Conservation (phyloP, 1,140 invertebrate genomes). For the Heliconius hewitsoni region DNA sequence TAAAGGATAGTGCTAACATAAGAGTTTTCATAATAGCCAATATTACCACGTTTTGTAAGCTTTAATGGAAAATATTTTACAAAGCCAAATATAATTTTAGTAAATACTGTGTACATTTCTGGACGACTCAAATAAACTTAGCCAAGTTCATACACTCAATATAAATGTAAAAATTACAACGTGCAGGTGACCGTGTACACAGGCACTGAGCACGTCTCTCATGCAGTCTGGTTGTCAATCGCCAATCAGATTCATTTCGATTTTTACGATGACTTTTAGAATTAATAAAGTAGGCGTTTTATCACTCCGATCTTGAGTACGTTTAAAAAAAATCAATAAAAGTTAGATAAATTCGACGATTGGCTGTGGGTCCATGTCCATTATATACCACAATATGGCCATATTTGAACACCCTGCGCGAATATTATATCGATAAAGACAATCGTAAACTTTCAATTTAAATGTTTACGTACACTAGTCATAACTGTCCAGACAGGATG, state of each 20-base stretch:
- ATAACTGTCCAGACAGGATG: slow-evolving; percentile 18
- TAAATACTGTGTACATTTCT: background rate
- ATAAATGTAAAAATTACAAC: background rate
- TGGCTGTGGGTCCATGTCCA: slow-evolving; percentile 40
- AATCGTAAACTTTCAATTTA: slow-evolving; percentile 67
- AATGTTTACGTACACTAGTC: slow-evolving; percentile 39
- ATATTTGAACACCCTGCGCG: slow-evolving; percentile 50
- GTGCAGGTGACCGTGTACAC: background rate
- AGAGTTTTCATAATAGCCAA: no score
- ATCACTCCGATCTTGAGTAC: slow-evolving; percentile 25
- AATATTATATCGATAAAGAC: slow-evolving; percentile 60
- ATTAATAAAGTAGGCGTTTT: slow-evolving; percentile 31
- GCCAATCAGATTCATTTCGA: slow-evolving; percentile 26
- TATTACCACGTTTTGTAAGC: background rate
- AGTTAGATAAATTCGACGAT: slow-evolving; percentile 52
- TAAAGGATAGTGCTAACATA: no score
- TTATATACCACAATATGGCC: slow-evolving; percentile 42
- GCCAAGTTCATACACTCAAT: background rate
- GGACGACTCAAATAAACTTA: background rate
- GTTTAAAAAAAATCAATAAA: slow-evolving; percentile 43
- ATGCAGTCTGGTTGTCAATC: slow-evolving; percentile 20
- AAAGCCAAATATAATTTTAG: no score
- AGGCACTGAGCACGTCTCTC: slow-evolving; percentile 10
- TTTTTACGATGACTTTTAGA: slow-evolving; percentile 32
- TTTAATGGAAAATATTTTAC: background rate